These are phyloP conservation scores for Rhaphigaster nebulosa DNA, from an alignment of 2,888 invertebrate species.

Conservation along the genomic window DNA sequence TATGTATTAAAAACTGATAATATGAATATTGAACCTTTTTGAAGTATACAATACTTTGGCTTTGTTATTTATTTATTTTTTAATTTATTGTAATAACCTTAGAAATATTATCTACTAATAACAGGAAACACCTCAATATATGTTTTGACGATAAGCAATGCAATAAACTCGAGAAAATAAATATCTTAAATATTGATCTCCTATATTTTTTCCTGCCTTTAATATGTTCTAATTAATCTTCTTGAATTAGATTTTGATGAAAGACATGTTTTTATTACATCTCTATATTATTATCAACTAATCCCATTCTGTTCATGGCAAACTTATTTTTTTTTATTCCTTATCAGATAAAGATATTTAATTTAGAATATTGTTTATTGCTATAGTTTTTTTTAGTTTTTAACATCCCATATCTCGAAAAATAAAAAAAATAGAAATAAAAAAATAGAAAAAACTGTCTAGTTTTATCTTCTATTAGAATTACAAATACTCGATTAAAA, in stretches of 20 bases:
- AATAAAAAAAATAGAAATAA: no score
- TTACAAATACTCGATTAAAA: no score
- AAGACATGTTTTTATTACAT: not conserved
- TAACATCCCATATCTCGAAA: not conserved
- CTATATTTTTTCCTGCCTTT: not conserved
- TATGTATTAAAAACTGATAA: no score
- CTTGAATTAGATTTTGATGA: not conserved
- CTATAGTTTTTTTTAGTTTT: not conserved
- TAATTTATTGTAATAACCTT: not conserved
- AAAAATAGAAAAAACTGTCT: no score
- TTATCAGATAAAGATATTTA: not conserved
- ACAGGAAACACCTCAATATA: not conserved
- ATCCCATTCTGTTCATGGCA: not conserved
- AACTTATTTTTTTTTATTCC: not conserved
- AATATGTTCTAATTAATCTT: not conserved
- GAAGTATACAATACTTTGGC: no score
- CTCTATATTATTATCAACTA: not conserved
- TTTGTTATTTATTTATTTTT: no score
- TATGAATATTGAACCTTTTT: no score
- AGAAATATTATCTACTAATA: not conserved
- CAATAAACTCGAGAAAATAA: not conserved
- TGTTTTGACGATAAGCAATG: not conserved
- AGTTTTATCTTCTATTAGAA: not conserved
- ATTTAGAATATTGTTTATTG: not conserved
- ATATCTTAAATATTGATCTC: not conserved